Evolutionary conservation across 2,113 vertebrate genomes (phyloP), one percentile per base, ranked within the genome.

Genomic region (Patagioenas fasciata): DNA sequence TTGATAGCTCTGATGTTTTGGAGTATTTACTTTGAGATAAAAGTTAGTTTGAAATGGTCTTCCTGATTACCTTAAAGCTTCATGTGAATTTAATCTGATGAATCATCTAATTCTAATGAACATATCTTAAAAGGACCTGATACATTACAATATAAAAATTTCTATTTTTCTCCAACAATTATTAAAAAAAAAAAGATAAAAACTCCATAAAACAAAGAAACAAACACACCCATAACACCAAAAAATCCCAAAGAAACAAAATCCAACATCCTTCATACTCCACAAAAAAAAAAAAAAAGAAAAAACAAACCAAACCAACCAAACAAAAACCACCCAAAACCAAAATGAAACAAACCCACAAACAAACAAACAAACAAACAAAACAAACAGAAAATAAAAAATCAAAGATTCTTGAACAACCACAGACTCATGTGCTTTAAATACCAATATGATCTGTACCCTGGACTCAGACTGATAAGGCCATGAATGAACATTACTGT

Each of bases 221-320:
- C 50, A 51, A 51, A 51, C 7, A 1, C 1, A 0, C 21, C 15
- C 42, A 44, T 18, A 47, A 19, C 44, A 47, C 44, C 44, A 47
- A 58, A 2, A 15, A 53, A 53, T 2, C 14, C 3, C 2, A 72
- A 58, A 20, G 13, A 57, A 34, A 31, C 7, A 85, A 60, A 67
- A 32, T 2, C 3, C 15, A 42, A 24, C 8, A 15, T 3, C 6
- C 13, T 13, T 40, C 8, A 1, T 10, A 0, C 10, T 3, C 5
- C 25, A 1, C 11, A 1, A 5, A 3, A 2, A 20, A 32, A 23
- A 38, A 47, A 19, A 38, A n/a, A n/a, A 1, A 5, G 2, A 2
- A 20, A 32, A 23, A 38, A 47, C 16, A 38, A 5, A 26, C 13
- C 26, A 28, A 51, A 53, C 13, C 50, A 51, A 5, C 2, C 1